These are phyloP conservation scores for Gonioctena quinquepunctata DNA, from an alignment of 1,140 invertebrate species.

Conservation along the genomic window DNA sequence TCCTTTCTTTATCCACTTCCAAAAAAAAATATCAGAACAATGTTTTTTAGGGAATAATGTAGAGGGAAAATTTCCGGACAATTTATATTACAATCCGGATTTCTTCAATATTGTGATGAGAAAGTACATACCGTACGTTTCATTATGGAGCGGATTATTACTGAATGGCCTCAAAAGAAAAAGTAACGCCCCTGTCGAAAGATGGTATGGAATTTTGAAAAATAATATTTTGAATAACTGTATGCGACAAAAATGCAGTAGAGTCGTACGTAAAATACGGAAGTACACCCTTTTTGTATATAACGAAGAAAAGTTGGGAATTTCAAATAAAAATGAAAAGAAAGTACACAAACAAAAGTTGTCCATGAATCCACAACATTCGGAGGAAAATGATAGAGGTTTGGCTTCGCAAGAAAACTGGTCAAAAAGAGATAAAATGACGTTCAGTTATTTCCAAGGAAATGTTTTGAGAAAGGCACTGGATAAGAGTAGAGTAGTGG, in stretches of 20 bases:
- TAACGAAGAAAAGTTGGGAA: background rate
- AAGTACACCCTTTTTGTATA: background rate
- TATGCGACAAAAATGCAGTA: background rate
- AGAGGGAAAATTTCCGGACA: background rate
- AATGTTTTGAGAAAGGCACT: background rate
- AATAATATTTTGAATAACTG: background rate
- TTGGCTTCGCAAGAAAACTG: background rate
- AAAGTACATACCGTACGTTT: background rate
- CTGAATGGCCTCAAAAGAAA: background rate
- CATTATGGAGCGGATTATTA: background rate
- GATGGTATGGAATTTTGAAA: conserved; percentile 14
- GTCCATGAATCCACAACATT: background rate
- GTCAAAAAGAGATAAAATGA: background rate
- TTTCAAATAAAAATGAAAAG: background rate
- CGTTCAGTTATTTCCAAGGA: background rate
- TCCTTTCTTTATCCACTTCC: background rate
- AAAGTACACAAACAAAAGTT: background rate
- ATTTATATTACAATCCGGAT: background rate
- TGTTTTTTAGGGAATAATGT: background rate
- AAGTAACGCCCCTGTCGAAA: background rate
- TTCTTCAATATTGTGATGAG: background rate
- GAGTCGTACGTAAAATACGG: background rate
- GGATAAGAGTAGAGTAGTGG: background rate
- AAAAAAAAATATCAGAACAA: background rate
- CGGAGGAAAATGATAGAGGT: background rate